Evolutionary conservation across 2,797 vertebrate genomes (phyloP), one percentile per base, ranked within the genome.

Genomic region (Oreonectes daqikongensis): DNA sequence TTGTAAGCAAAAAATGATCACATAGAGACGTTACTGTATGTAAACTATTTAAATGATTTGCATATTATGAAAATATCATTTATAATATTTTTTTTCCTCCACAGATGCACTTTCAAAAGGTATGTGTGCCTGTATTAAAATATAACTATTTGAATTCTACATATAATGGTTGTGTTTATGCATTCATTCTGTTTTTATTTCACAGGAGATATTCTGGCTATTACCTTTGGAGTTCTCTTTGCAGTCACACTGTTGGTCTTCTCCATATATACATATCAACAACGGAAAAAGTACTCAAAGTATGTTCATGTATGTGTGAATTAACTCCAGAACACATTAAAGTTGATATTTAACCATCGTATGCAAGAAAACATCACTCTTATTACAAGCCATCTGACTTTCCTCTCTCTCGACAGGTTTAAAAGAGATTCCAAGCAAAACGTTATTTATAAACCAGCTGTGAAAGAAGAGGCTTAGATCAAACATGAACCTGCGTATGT

Each of bases 391-490:
- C 2, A 26, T 8, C 24, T n/a, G 17, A 57, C 6, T 1, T 24
- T 57, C 68, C 28, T 50, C 18, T 70, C 35, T 69, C 50, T 75
- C 66, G 75, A 5, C 82, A 90, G 89, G 28, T 71, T 72, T 12
- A 85, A 80, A 67, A 83, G 82, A 60, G 79, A 86, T n/a, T 57
- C 77, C 38, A 81, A 81, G 53, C 81, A 82, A 80, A 85, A 87
- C 60, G 89, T 88, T 7, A 81, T 87, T 67, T 90, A 90, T 72
- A 88, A 85, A 72, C 85, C 84, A 44, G 79, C 86, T 12, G 73
- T 69, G 17, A 86, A 79, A 70, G 85, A 83, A 6, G 86, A 86
- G 12, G 84, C 80, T 40, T 83, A 77, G 76, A 77, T 6, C 26
- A 22, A 17, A 24, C 64, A 32, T 32, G 44, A 17, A 24, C 64